Evolutionary conservation across 2,888 invertebrate genomes (phyloP).

Genomic region (Fragum fragum): DNA sequence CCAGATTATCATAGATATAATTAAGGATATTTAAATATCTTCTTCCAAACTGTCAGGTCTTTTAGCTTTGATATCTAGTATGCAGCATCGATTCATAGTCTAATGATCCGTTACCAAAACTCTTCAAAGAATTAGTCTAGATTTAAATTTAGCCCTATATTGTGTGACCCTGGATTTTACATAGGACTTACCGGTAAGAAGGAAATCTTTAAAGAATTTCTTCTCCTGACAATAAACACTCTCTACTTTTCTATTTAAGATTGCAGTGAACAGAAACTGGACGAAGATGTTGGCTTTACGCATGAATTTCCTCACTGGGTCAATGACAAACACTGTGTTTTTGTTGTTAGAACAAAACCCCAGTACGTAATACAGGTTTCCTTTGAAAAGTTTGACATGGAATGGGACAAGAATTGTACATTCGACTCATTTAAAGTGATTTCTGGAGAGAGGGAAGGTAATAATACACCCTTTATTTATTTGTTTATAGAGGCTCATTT

Average conservation of each 20-base stretch:
- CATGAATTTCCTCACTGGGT: conserved; percentile 45
- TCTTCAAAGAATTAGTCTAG: background rate
- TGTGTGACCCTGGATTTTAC: background rate
- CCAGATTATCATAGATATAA: no score
- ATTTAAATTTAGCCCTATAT: background rate
- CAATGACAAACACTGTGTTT: conserved; percentile 51
- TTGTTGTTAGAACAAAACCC: conserved; percentile 49
- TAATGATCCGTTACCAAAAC: no score
- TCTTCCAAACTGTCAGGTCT: no score
- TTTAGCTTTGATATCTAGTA: no score
- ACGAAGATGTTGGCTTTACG: background rate
- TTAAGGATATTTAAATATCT: no score
- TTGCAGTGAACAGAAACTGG: conserved; percentile 36
- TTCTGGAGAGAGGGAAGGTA: conserved; percentile 51
- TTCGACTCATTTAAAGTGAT: conserved; percentile 68
- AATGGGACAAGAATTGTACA: conserved; percentile 68
- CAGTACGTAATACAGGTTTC: conserved; percentile 59
- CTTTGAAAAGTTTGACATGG: conserved; percentile 69
- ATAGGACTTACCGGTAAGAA: background rate
- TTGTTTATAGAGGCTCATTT: no score
- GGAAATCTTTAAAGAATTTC: background rate
- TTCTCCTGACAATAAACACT: background rate
- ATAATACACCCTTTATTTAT: no score
- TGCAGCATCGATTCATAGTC: no score
- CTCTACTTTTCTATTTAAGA: conserved; percentile 36